Conservation (phyloP, 2,113 vertebrate genomes). For the Grammomys dolichurus region DNA sequence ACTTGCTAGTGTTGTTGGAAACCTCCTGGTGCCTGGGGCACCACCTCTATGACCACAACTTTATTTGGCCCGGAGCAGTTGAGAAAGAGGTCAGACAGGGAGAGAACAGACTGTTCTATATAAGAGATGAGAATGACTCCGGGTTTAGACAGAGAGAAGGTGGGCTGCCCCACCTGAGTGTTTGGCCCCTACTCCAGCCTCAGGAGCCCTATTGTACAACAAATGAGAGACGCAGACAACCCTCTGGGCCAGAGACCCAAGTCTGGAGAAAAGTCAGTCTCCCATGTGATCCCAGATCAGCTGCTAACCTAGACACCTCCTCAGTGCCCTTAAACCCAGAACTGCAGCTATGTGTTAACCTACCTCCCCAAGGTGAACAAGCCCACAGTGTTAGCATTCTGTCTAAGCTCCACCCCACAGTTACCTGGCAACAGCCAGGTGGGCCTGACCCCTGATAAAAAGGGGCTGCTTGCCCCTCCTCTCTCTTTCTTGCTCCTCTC, state of each 20-base stretch:
- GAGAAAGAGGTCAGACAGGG: constrained; percentile 8
- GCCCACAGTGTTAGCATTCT: background rate
- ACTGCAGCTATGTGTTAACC: background rate
- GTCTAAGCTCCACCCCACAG: too few relatives aligned
- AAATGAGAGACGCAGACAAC: background rate
- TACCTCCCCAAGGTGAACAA: background rate
- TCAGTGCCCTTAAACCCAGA: background rate
- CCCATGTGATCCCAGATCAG: background rate
- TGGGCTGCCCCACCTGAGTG: background rate
- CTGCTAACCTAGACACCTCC: background rate
- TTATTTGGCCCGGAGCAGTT: background rate
- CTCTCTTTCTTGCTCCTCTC: too few relatives aligned
- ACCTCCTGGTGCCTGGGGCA: background rate
- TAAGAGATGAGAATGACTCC: background rate
- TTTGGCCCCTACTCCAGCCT: accelerated
- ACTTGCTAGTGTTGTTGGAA: background rate
- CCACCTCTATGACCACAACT: background rate
- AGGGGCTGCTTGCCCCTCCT: too few relatives aligned
- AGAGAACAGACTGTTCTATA: background rate
- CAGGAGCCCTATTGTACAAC: background rate
- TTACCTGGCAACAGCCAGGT: too few relatives aligned
- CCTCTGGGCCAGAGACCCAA: background rate
- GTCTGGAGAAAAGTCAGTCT: background rate
- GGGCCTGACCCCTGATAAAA: too few relatives aligned
- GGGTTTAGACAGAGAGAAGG: background rate